Conservation (phyloP, 2,797 vertebrate genomes). For the Champsocephalus gunnari region DNA sequence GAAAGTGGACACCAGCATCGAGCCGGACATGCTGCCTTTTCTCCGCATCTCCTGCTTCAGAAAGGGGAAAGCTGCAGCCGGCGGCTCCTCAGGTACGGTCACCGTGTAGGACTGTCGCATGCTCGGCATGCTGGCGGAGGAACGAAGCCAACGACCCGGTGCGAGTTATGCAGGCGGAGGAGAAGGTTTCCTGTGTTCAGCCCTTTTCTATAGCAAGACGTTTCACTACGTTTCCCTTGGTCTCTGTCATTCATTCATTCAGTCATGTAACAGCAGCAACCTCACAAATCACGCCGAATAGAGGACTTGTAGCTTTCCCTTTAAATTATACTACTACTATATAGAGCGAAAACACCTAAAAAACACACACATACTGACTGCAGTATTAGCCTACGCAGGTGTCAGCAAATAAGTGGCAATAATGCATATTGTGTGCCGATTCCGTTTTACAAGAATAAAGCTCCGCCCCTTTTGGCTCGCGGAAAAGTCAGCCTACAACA, state of each 20-base stretch:
- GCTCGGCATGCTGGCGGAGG: conserved; percentile 77
- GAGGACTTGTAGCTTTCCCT: conserved; percentile 42
- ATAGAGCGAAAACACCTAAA: neutral
- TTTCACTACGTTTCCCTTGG: conserved; percentile 9
- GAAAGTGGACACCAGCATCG: conserved; percentile 91
- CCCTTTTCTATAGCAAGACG: conserved; percentile 1
- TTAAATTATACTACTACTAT: neutral
- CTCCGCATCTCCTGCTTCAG: conserved; percentile 87
- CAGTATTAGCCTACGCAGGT: neutral
- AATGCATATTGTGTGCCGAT: conserved; percentile 29
- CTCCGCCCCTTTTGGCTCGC: conserved; percentile 66
- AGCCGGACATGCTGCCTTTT: conserved; percentile 88
- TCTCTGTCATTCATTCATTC: conserved; percentile 38
- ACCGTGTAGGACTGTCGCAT: conserved; percentile 93
- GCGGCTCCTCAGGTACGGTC: conserved; percentile 90
- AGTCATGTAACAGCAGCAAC: conserved; percentile 23
- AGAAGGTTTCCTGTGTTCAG: neutral
- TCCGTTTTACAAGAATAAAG: conserved; percentile 48
- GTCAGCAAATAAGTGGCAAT: neutral
- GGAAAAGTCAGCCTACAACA: conserved; percentile 46
- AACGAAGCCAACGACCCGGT: conserved; percentile 31
- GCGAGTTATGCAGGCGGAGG: conserved; percentile 9
- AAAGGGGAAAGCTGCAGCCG: conserved; percentile 85
- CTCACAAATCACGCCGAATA: conserved; percentile 10
- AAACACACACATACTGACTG: neutral